Conservation (phyloP, 64 coral and sea anemone genomes). For the Platygyra sinensis region DNA sequence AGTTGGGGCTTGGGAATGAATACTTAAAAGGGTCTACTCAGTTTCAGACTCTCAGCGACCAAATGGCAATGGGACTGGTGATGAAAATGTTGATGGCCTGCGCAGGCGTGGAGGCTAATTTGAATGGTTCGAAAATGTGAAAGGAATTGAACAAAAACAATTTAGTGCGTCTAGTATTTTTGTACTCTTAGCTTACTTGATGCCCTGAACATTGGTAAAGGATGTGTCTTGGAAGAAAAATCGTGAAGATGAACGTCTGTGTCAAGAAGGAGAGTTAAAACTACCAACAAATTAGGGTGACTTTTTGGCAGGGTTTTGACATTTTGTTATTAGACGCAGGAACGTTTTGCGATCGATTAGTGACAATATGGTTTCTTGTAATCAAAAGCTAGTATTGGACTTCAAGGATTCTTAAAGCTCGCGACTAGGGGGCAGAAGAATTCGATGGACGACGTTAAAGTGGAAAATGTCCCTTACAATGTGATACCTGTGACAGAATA, state of each 20-base stretch:
- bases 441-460: conserved; percentile 43
- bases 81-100: neutral
- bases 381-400: conserved; percentile 27
- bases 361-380: neutral
- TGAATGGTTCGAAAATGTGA: conserved; percentile 50
- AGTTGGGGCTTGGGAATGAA: neutral
- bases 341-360: neutral
- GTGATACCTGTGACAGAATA: conserved; percentile 92
- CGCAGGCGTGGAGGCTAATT: conserved; percentile 64
- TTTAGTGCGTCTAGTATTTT: neutral
- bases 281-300: neutral
- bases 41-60: neutral
- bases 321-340: neutral
- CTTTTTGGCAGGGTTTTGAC: conserved; percentile 33
- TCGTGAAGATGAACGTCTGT: neutral
- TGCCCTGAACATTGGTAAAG: neutral
- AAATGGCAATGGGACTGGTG: neutral
- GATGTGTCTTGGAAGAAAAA: neutral
- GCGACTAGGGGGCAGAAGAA: neutral
- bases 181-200: neutral
- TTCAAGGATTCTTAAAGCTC: neutral
- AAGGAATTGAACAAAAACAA: conserved; percentile 45
- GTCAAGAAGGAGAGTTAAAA: neutral
- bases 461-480: conserved; percentile 38
- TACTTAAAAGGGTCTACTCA: neutral